A percentile compares a stretch with the other conserved stretches of the same genome.
These are phyloP conservation scores for Zaprionus inermis DNA, from an alignment of 1,140 invertebrate genomes.

Conservation along the genomic window DNA sequence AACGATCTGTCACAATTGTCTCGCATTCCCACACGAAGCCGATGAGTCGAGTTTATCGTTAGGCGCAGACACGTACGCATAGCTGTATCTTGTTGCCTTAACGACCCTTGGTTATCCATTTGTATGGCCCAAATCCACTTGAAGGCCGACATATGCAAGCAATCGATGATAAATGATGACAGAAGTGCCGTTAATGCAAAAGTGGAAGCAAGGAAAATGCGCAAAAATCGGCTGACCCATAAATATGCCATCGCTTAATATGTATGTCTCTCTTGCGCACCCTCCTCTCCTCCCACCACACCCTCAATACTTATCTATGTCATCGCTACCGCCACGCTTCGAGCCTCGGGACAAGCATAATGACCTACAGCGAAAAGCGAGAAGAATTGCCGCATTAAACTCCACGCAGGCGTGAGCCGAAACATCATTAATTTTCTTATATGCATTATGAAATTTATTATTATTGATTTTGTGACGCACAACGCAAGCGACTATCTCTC, in stretches of 20 bases:
- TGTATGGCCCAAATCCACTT: constrained; percentile 54
- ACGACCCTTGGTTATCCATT: constrained; percentile 34
- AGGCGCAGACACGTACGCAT: constrained; percentile 41
- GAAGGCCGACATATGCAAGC: constrained; percentile 67
- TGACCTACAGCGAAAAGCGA: background rate
- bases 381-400: constrained; percentile 50
- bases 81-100: constrained; percentile 32
- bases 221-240: constrained; percentile 65
- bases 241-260: constrained; percentile 55
- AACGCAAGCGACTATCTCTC: constrained; percentile 4
- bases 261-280: constrained; percentile 33
- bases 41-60: constrained; percentile 29
- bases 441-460: constrained; percentile 71
- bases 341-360: background rate
- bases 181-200: constrained; percentile 59
- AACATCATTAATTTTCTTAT: constrained; percentile 57
- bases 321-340: constrained; percentile 14
- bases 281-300: background rate
- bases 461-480: constrained; percentile 68
- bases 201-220: constrained; percentile 22
- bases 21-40: background rate
- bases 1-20: background rate
- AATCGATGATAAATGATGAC: constrained; percentile 78
- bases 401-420: constrained; percentile 47
- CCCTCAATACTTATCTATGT: constrained; percentile 45